Evolutionary conservation across 2,113 vertebrate species (phyloP).

Genomic region (Lota lota): DNA sequence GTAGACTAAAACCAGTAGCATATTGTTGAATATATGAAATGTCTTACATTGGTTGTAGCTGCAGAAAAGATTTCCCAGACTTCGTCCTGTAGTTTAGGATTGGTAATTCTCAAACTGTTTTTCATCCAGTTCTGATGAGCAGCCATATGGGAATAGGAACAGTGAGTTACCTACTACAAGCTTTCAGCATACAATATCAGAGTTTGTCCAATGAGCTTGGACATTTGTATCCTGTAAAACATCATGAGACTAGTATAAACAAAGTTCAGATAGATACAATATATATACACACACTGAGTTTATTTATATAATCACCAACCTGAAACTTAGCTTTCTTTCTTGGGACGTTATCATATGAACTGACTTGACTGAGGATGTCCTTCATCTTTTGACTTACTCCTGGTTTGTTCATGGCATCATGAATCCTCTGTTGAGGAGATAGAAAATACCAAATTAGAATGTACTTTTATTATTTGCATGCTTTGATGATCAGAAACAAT

Average conservation of each 20-base stretch:
- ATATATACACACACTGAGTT: too few species aligned
- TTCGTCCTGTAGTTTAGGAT: constrained; percentile 76
- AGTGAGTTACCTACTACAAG: background rate
- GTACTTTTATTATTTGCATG: too few species aligned
- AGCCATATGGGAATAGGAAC: background rate
- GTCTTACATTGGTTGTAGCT: constrained; percentile 78
- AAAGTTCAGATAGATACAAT: too few species aligned
- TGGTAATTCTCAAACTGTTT: constrained; percentile 86
- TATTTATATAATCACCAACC: constrained; percentile 63
- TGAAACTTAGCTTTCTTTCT: constrained; percentile 94
- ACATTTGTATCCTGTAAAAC: too few species aligned
- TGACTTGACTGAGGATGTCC: constrained; percentile 82
- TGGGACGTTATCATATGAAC: constrained; percentile 86
- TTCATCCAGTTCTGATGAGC: constrained; percentile 90
- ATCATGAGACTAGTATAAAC: too few species aligned
- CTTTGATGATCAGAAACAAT: too few species aligned
- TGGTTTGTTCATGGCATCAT: constrained; percentile 82
- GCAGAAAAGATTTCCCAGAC: constrained; percentile 88
- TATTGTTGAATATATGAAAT: background rate
- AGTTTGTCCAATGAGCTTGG: too few species aligned
- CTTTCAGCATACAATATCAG: too few species aligned
- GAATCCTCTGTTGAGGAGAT: constrained; percentile 78
- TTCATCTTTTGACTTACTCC: constrained; percentile 78
- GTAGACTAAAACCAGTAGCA: too few species aligned
- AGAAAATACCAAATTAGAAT: background rate